Evolutionary conservation across 1,140 invertebrate genomes (phyloP).

Genomic region (Drosophila persimilis): DNA sequence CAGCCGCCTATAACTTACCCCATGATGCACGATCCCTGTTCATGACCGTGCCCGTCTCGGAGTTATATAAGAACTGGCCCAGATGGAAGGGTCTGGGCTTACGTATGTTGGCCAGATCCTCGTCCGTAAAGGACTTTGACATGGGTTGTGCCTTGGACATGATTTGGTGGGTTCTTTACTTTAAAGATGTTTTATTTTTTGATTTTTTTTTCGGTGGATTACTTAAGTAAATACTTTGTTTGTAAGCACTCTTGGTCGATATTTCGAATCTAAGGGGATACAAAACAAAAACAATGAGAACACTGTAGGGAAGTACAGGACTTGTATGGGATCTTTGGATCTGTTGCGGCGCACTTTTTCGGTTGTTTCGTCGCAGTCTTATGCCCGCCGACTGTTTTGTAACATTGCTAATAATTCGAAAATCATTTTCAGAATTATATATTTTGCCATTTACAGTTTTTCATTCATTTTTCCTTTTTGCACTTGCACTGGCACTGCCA

Average conservation of each 20-base stretch:
- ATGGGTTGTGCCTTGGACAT: constrained; percentile 77
- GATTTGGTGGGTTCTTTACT: too few relatives aligned
- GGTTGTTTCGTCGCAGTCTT: not conserved
- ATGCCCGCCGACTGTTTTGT: not conserved
- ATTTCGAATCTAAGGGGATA: not conserved
- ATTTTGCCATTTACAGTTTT: too few relatives aligned
- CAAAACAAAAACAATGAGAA: too few relatives aligned
- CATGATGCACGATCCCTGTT: constrained; percentile 89
- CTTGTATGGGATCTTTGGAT: constrained; percentile 8
- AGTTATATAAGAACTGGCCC: constrained; percentile 87
- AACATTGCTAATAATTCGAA: constrained; percentile 3
- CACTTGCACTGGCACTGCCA: too few relatives aligned
- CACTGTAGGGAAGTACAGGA: too few relatives aligned
- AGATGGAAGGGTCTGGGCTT: constrained; percentile 72
- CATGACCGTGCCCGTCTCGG: constrained; percentile 88
- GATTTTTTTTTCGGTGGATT: constrained; percentile 45
- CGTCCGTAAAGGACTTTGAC: constrained; percentile 60
- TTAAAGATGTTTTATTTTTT: too few relatives aligned
- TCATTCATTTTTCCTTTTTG: too few relatives aligned
- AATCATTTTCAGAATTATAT: constrained; percentile 3
- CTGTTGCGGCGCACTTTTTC: constrained; percentile 4
- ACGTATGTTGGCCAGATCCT: constrained; percentile 58
- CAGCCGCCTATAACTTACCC: constrained; percentile 85
- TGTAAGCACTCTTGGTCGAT: not conserved
- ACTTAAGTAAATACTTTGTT: constrained; percentile 8